These are phyloP conservation scores for Spicauda simplicius DNA, from an alignment of 2,888 invertebrate genomes.

Conservation along the genomic window DNA sequence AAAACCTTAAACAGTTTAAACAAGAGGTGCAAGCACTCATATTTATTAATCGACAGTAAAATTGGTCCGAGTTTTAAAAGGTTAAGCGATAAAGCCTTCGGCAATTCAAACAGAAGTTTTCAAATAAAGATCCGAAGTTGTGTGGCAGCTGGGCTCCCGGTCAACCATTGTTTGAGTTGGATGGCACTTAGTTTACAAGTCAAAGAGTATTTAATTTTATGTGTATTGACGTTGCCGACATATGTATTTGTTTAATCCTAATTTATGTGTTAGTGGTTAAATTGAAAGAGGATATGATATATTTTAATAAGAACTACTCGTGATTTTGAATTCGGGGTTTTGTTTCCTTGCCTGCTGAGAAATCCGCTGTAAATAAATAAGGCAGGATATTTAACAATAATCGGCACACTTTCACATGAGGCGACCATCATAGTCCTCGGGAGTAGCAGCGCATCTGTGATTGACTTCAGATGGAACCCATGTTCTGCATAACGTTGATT, in stretches of 20 bases:
- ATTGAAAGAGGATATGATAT: too few species aligned
- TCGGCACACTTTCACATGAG: too few species aligned
- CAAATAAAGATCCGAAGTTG: constrained; percentile 22
- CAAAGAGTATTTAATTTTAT: not conserved
- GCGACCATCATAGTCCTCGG: too few species aligned
- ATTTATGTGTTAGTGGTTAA: not conserved
- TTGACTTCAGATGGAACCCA: too few species aligned
- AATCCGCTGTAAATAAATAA: too few species aligned
- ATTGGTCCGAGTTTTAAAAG: not conserved
- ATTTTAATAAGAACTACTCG: too few species aligned
- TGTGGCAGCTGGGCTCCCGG: constrained; percentile 1
- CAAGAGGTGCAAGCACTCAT: not conserved
- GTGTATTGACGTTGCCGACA: not conserved
- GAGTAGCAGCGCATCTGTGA: too few species aligned
- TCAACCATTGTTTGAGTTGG: not conserved
- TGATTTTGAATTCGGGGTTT: too few species aligned
- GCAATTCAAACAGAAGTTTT: constrained; percentile 21
- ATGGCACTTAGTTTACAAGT: not conserved
- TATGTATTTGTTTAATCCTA: not conserved
- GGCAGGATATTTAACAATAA: too few species aligned
- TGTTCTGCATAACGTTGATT: too few species aligned
- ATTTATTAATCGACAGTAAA: not conserved
- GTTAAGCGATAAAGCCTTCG: not conserved
- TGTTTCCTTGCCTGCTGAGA: too few species aligned
- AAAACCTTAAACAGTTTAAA: too few species aligned